Evolutionary conservation across 2,888 invertebrate species (phyloP).

Genomic region (Lepetodrilus schrolli): DNA sequence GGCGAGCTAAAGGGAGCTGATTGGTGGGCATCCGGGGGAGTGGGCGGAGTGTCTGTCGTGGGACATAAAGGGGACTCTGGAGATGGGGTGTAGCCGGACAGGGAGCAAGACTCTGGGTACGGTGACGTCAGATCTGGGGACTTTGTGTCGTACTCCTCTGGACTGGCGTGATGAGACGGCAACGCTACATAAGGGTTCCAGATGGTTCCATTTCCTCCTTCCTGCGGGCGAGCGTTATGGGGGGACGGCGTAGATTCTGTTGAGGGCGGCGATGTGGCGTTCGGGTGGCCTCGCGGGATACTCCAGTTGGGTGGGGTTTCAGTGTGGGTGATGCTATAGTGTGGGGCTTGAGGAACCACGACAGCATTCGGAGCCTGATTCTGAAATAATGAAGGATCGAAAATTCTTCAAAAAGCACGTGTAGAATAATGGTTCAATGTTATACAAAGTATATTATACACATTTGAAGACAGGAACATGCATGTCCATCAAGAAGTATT

Average conservation of each 20-base stretch:
- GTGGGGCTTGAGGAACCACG: conserved; percentile 11
- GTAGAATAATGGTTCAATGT: too few relatives aligned
- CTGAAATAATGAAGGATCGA: too few relatives aligned
- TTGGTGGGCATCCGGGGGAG: conserved; percentile 20
- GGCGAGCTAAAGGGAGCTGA: neutral
- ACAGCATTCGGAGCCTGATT: conserved; percentile 15
- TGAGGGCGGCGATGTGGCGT: neutral
- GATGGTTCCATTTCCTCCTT: neutral
- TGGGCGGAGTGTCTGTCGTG: neutral
- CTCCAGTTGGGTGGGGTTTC: conserved; percentile 4
- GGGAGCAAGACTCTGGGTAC: conserved; percentile 9
- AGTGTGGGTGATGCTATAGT: neutral
- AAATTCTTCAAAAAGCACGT: too few relatives aligned
- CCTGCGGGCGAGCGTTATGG: neutral
- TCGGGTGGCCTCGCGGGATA: neutral
- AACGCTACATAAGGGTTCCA: conserved; percentile 28
- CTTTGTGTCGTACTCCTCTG: conserved; percentile 12
- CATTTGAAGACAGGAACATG: too few relatives aligned
- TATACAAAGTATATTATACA: too few relatives aligned
- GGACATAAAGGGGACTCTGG: neutral
- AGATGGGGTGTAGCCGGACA: neutral
- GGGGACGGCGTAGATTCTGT: conserved; percentile 26
- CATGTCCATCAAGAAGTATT: too few relatives aligned
- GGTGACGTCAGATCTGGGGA: conserved; percentile 27
- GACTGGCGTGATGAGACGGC: neutral